Evolutionary conservation across 1,140 invertebrate species (phyloP).

Genomic region (Nymphalis io): DNA sequence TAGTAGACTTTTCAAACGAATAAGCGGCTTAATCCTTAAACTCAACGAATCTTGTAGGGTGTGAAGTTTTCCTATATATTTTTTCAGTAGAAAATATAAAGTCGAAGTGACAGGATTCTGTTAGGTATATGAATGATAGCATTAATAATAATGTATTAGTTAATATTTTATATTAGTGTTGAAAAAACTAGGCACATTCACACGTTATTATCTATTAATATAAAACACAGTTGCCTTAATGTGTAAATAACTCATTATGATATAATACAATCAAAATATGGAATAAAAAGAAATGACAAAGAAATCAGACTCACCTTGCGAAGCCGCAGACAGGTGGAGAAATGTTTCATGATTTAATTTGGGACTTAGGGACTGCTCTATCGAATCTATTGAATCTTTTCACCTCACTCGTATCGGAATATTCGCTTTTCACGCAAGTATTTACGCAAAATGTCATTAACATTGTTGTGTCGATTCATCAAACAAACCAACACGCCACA

Average conservation of each 20-base stretch:
- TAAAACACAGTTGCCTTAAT: not conserved
- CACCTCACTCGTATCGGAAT: slow-evolving; percentile 47
- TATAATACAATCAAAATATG: slow-evolving; percentile 21
- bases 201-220: too few relatives aligned
- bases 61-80: slow-evolving; percentile 42
- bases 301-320: slow-evolving; percentile 52
- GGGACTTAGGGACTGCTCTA: slow-evolving; percentile 77
- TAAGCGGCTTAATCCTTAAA: slow-evolving; percentile 71
- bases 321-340: slow-evolving; percentile 63
- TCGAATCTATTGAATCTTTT: slow-evolving; percentile 77
- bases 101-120: not conserved
- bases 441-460: slow-evolving; percentile 50
- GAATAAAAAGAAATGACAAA: slow-evolving; percentile 34
- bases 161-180: too few relatives aligned
- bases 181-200: not conserved
- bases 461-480: slow-evolving; percentile 46
- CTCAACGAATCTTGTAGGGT: slow-evolving; percentile 59
- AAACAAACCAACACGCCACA: slow-evolving; percentile 39
- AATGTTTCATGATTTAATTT: slow-evolving; percentile 79
- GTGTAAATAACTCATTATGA: not conserved
- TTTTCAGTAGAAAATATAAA: slow-evolving; percentile 22
- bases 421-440: slow-evolving; percentile 45
- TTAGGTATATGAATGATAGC: not conserved
- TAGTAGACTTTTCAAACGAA: slow-evolving; percentile 70
- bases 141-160: too few relatives aligned